Evolutionary conservation across 2,797 vertebrate genomes (phyloP).

Genomic region (Petrocephalus schoutedeni): DNA sequence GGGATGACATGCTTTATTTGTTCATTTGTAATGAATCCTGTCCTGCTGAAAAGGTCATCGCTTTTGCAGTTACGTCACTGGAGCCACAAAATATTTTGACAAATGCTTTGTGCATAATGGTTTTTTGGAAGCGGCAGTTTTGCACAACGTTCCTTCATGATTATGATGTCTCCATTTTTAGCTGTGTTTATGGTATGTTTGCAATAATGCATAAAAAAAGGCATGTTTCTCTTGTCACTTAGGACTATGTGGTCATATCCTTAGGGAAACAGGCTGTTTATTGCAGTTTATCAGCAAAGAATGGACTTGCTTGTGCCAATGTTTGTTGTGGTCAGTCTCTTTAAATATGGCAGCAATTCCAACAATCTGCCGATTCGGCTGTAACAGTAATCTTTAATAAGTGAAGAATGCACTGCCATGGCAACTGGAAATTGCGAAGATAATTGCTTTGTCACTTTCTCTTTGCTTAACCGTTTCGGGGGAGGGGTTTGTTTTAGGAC

Average conservation of each 20-base stretch:
- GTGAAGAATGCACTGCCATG: slow-evolving; percentile 37
- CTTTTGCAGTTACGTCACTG: not conserved
- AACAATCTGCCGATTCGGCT: slow-evolving; percentile 41
- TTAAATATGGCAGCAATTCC: slow-evolving; percentile 26
- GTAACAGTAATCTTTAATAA: slow-evolving; percentile 38
- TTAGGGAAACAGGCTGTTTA: not conserved
- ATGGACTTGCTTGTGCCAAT: not conserved
- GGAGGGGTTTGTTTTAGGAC: not conserved
- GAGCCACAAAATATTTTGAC: not conserved
- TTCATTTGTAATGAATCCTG: not conserved
- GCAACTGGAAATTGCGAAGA: slow-evolving; percentile 25
- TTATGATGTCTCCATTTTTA: not conserved
- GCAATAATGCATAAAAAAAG: not conserved
- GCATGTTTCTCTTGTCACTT: not conserved
- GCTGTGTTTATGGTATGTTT: not conserved
- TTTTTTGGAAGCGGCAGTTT: not conserved
- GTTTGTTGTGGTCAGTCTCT: not conserved
- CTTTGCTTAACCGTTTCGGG: not conserved
- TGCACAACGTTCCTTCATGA: not conserved
- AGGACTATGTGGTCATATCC: not conserved
- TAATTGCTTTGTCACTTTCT: slow-evolving; percentile 28
- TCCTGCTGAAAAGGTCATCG: not conserved
- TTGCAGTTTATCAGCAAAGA: not conserved
- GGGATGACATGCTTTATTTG: not conserved
- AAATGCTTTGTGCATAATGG: not conserved